These are phyloP conservation scores for Notothenia coriiceps DNA, from an alignment of 2,113 vertebrate genomes.

Conservation along the genomic window DNA sequence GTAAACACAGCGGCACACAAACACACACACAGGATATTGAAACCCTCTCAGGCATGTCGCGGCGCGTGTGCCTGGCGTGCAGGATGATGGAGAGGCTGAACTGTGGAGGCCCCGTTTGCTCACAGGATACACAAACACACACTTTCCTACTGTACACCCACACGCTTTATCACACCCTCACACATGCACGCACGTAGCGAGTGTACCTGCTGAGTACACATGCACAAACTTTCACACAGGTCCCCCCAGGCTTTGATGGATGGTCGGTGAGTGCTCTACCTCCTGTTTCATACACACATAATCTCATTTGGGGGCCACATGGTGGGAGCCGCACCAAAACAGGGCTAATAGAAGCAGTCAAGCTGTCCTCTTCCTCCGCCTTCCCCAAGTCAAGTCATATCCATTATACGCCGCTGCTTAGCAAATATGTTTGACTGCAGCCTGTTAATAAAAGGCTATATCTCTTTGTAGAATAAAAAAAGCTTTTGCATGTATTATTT, in stretches of 20 bases:
- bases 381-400: slow-evolving; percentile 54
- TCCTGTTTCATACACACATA: slow-evolving; percentile 81
- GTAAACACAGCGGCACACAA: slow-evolving; percentile 52
- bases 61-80: slow-evolving; percentile 63
- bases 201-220: slow-evolving; percentile 63
- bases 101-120: slow-evolving; percentile 77
- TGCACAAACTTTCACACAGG: slow-evolving; percentile 69
- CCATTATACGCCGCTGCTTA: slow-evolving; percentile 69
- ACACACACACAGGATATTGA: slow-evolving; percentile 76
- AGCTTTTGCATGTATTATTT: slow-evolving; percentile 73
- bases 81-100: slow-evolving; percentile 82
- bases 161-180: slow-evolving; percentile 57
- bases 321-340: slow-evolving; percentile 74
- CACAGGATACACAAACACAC: slow-evolving; percentile 46
- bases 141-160: slow-evolving; percentile 49
- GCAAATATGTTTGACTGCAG: slow-evolving; percentile 58
- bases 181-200: slow-evolving; percentile 54
- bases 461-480: slow-evolving; percentile 44
- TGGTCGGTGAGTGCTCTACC: slow-evolving; percentile 78
- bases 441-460: slow-evolving; percentile 59
- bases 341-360: slow-evolving; percentile 77
- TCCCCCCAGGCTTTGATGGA: slow-evolving; percentile 86
- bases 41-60: slow-evolving; percentile 81
- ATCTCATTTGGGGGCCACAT: slow-evolving; percentile 81
- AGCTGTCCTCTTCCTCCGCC: slow-evolving; percentile 57